Conservation (phyloP, 2,797 vertebrate species). For the Yasuhikotakia modesta region DNA sequence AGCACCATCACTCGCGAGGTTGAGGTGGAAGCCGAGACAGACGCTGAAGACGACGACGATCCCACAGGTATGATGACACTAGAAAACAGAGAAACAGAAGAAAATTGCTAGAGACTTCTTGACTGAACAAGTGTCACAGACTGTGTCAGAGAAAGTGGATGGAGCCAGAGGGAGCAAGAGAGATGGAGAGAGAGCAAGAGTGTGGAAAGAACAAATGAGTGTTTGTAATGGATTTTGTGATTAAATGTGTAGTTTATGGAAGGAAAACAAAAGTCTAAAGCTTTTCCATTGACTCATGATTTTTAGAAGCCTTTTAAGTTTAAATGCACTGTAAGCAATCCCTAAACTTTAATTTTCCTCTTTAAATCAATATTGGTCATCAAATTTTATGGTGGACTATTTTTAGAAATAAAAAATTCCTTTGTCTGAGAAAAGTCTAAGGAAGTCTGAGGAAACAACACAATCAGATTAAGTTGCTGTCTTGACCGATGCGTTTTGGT, state of each 20-base stretch:
- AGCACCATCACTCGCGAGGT: conserved; percentile 96
- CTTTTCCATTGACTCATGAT: conserved; percentile 8
- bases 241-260: background rate
- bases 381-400: background rate
- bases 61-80: conserved; percentile 82
- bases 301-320: background rate
- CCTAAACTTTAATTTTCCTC: background rate
- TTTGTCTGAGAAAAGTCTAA: no score
- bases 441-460: background rate
- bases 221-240: conserved; percentile 1
- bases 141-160: conserved; percentile 3
- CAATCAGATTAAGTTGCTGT: conserved; percentile 8
- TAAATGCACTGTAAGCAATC: background rate
- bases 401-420: background rate
- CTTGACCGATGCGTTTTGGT: background rate
- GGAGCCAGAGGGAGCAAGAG: background rate
- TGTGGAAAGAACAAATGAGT: background rate
- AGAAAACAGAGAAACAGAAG: background rate
- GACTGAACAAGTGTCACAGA: background rate
- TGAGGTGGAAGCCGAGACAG: conserved; percentile 87
- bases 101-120: background rate
- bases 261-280: background rate
- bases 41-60: conserved; percentile 84
- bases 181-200: background rate
- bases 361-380: background rate